These are phyloP conservation scores for Onychomys torridus DNA, from an alignment of 2,797 vertebrate genomes.

Conservation along the genomic window DNA sequence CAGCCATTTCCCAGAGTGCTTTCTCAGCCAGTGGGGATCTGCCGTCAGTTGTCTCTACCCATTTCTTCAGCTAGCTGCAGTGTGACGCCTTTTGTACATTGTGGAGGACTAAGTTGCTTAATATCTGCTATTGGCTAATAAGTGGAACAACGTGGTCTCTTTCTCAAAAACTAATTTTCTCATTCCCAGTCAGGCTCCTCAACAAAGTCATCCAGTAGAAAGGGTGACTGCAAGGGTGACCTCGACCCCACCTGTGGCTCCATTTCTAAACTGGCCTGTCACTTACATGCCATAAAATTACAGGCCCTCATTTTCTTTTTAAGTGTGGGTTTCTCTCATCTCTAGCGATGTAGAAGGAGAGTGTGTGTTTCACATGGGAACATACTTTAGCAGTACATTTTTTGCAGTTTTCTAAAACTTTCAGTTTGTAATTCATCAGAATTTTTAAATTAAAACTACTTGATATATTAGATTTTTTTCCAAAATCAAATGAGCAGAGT, in stretches of 20 bases:
- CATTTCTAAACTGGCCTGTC: neutral
- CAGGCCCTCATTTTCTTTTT: neutral
- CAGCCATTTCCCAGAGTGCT: neutral
- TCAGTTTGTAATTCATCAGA: conserved; percentile 61
- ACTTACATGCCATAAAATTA: neutral
- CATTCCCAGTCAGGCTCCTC: neutral
- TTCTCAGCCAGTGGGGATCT: neutral
- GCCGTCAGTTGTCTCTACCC: neutral
- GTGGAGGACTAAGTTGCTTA: neutral
- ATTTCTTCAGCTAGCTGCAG: neutral
- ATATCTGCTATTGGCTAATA: neutral
- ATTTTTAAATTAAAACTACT: conserved; percentile 62
- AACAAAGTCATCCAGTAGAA: neutral
- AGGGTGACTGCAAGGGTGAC: neutral
- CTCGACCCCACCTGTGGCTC: neutral
- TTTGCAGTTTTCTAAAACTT: conserved; percentile 40
- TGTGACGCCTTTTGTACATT: neutral
- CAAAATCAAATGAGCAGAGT: conserved; percentile 66
- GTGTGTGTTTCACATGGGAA: conserved; percentile 51
- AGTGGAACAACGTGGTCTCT: neutral
- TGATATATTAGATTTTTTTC: conserved; percentile 43
- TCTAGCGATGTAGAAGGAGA: conserved; percentile 67
- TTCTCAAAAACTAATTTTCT: neutral
- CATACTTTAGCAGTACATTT: conserved; percentile 62
- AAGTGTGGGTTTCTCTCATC: conserved; percentile 51